Base-by-base conservation (phyloP, 2,113 vertebrate species). In the Labeo catla region DNA sequence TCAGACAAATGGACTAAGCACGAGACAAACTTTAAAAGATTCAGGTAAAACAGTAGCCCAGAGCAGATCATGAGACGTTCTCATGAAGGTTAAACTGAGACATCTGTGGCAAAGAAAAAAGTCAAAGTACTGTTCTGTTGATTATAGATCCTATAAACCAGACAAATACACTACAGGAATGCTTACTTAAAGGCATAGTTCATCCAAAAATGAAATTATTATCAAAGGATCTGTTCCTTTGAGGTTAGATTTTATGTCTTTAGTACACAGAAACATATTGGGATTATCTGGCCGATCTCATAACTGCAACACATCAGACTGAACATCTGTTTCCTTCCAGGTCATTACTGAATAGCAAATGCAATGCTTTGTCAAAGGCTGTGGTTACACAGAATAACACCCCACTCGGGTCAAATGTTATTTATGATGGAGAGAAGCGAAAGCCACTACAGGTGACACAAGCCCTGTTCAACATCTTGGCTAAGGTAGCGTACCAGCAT, bases 301-400 rank as follows among this genome's bases (percentile, higher is more conserved):
- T 61, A 21, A 61, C 21, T 61, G 57, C 57, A n/a, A 61, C 57
- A 70, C 36, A 70, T 70, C 7, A 70, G 66, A 70, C 15, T 43
- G 15, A 19, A 15, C 39, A 9, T 68, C 13, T 68, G 9, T 86
- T 83, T 6, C 73, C 47, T 84, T 59, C 0, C 88, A 96, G 95
- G 81, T 83, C 87, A 70, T 34, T 90, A 84, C 87, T 96, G 81
- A 90, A 3, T 23, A 85, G 2, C 57, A 91, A 63, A 8, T 95
- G 95, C 63, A 76, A 93, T 13, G 94, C 92, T 2, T 81, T 89
- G 19, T 83, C 92, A 1, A 91, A 92, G 45, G 93, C 93, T 80
- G 86, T 95, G 47, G 81, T 95, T 15, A 94, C 95, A 4, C 93
- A 95, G 90, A 76, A 10, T 43, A 96, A 95, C 91, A 95, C 93